Evolutionary conservation across 2,797 vertebrate species (phyloP).

Genomic region (Xiphophorus birchmanni): DNA sequence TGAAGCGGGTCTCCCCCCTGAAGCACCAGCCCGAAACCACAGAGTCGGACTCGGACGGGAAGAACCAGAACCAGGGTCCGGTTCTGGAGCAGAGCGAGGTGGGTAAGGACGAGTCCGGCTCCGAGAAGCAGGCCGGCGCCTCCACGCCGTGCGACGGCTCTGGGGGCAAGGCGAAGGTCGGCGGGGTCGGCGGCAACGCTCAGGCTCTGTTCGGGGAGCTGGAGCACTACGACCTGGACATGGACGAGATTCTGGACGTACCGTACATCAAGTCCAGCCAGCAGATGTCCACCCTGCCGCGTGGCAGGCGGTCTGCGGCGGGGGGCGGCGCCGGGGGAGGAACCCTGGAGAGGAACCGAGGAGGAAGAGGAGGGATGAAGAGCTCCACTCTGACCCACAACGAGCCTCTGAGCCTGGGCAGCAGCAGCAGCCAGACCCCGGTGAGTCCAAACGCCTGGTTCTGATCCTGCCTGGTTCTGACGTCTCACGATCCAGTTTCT

Average conservation of each 20-base stretch:
- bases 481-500: too few relatives aligned
- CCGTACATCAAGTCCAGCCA: conserved; percentile 97
- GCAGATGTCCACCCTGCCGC: conserved; percentile 88
- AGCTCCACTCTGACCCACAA: conserved; percentile 71
- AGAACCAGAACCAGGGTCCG: conserved; percentile 77
- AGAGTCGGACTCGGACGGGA: conserved; percentile 85
- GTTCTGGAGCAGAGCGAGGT: conserved; percentile 73
- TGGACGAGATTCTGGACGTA: conserved; percentile 99
- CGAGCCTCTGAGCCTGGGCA: conserved; percentile 78
- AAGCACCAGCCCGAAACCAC: conserved; percentile 94
- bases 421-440: conserved; percentile 62
- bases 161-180: conserved; percentile 55
- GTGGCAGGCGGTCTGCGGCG: conserved; percentile 81
- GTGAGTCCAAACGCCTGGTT: conserved; percentile 12
- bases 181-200: conserved; percentile 56
- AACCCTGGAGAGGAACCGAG: conserved; percentile 80
- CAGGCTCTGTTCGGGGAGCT: conserved; percentile 87
- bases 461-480: not conserved
- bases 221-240: conserved; percentile 98
- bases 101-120: conserved; percentile 76
- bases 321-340: conserved; percentile 73
- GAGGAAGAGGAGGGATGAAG: conserved; percentile 68
- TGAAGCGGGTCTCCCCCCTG: conserved; percentile 95
- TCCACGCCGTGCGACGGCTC: conserved; percentile 24
- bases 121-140: conserved; percentile 70